Evolutionary conservation across 2,113 vertebrate species (phyloP).

Genomic region (Carlito syrichta): DNA sequence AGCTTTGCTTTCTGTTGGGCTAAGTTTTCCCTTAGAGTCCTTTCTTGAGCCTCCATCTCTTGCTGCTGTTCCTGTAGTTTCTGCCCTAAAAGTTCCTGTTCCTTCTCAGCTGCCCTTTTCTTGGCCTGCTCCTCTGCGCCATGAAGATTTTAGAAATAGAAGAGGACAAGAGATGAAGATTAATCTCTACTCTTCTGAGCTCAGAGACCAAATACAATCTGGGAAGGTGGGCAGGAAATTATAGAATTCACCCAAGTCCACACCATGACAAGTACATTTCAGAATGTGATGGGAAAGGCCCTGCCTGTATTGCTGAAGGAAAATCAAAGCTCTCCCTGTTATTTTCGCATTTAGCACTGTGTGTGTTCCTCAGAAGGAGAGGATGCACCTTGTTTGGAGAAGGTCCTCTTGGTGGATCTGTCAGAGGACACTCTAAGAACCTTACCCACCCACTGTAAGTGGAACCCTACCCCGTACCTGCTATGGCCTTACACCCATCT

Average conservation of each 20-base stretch:
- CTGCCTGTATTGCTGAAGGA: not conserved
- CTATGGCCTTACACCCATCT: not conserved
- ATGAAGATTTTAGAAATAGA: not conserved
- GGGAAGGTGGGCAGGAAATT: not conserved
- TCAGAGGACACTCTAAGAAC: rapidly evolving
- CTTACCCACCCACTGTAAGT: not conserved
- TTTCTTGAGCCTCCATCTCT: not conserved
- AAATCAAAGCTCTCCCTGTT: not conserved
- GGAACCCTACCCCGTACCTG: not conserved
- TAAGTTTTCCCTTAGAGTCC: not conserved
- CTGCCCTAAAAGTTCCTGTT: conserved; percentile 8
- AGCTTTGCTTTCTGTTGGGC: not conserved
- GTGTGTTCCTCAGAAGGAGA: not conserved
- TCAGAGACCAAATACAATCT: not conserved
- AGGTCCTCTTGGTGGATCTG: not conserved
- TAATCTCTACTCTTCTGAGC: not conserved
- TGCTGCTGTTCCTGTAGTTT: not conserved
- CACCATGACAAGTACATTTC: not conserved
- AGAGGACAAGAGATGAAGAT: not conserved
- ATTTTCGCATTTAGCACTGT: not conserved
- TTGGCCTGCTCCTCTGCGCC: not conserved
- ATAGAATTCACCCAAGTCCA: not conserved
- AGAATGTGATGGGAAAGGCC: not conserved
- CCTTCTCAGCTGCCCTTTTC: conserved; percentile 4
- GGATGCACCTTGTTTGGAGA: not conserved